phyloP scores from a whole-genome alignment of 2,888 invertebrate genomes.

The Sinelater perroti region DNA sequence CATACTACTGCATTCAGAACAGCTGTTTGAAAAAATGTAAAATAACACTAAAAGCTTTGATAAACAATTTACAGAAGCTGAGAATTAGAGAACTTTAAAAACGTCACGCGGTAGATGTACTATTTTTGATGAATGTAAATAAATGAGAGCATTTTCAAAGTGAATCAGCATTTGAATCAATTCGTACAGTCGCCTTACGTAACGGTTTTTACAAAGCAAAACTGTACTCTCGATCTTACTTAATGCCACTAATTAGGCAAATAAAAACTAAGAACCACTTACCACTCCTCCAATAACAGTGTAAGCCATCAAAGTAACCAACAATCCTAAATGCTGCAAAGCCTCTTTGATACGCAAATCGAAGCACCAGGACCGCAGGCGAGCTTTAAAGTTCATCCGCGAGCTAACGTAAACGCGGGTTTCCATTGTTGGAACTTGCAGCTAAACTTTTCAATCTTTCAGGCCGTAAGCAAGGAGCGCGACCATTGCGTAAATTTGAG shows the following conservation, averaged over 20 bases:
- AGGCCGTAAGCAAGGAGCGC: no score
- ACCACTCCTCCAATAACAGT: slow-evolving; percentile 84
- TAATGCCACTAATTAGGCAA: no score
- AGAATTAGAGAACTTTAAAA: slow-evolving; percentile 8
- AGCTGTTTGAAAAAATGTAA: slow-evolving; percentile 1
- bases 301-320: slow-evolving; percentile 79
- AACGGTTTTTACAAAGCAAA: background rate
- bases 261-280: no score
- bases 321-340: slow-evolving; percentile 76
- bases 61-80: slow-evolving; percentile 3
- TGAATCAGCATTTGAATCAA: slow-evolving; percentile 10
- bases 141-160: slow-evolving; percentile 1
- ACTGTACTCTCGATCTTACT: background rate
- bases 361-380: slow-evolving; percentile 61
- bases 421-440: slow-evolving; percentile 37
- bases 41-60: slow-evolving; percentile 7
- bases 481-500: no score
- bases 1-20: no score
- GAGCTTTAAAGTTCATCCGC: slow-evolving; percentile 51
- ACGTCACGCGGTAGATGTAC: slow-evolving; percentile 7
- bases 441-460: background rate
- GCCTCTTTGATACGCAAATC: slow-evolving; percentile 71
- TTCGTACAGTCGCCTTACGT: slow-evolving; percentile 1
- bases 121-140: slow-evolving; percentile 14
- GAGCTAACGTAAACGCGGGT: slow-evolving; percentile 52